Evolutionary conservation across 2,888 invertebrate species (phyloP).

Genomic region (Molanna angustata): DNA sequence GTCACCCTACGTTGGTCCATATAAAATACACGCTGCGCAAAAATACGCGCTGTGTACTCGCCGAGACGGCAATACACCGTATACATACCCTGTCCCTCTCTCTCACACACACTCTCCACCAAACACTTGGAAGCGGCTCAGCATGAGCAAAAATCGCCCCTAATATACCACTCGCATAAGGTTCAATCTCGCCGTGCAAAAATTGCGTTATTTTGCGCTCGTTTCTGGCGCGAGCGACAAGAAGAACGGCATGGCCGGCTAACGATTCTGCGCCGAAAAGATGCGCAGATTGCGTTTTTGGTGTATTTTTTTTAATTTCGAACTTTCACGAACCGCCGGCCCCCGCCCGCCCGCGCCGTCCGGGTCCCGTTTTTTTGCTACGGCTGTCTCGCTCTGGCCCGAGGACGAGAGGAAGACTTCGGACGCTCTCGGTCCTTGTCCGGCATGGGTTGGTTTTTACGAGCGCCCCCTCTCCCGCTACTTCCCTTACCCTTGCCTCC

Average conservation of each 20-base stretch:
- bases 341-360: constrained; percentile 13
- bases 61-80: constrained; percentile 12
- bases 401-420: too few species aligned
- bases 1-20: constrained; percentile 23
- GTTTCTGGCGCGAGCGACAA: constrained; percentile 15
- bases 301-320: constrained; percentile 48
- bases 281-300: constrained; percentile 60
- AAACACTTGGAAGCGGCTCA: constrained; percentile 14
- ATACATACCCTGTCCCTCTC: constrained; percentile 15
- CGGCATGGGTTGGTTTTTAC: constrained; percentile 26
- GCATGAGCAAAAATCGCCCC: constrained; percentile 13
- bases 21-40: constrained; percentile 32
- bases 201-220: constrained; percentile 13
- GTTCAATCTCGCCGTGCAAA: constrained; percentile 3
- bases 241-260: constrained; percentile 33
- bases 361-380: constrained; percentile 17
- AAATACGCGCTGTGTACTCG: constrained; percentile 26
- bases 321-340: constrained; percentile 14
- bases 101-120: constrained; percentile 7
- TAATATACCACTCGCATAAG: neutral
- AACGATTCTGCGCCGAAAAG: constrained; percentile 60
- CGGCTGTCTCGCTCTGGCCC: constrained; percentile 20
- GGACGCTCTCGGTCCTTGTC: constrained; percentile 16
- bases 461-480: constrained; percentile 24
- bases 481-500: too few species aligned